Evolutionary conservation across 2,797 vertebrate species (phyloP).

Genomic region (Psittacula echo): DNA sequence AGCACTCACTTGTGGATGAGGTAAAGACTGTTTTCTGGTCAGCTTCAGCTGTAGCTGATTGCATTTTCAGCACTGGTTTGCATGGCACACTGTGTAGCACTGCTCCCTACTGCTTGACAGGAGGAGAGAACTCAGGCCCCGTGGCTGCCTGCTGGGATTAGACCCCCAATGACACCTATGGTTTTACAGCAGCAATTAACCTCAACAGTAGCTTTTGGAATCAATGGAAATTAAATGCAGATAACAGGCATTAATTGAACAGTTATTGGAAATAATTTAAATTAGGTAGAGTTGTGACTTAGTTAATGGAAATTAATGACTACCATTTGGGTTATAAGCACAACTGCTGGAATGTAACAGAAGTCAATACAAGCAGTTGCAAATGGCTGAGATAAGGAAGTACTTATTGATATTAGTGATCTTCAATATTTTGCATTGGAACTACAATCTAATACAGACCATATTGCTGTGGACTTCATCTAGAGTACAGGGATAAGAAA

Average conservation of each 20-base stretch:
- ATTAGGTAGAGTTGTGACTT: constrained; percentile 1
- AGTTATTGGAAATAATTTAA: constrained; percentile 59
- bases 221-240: constrained; percentile 63
- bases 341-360: constrained; percentile 38
- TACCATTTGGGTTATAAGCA: not conserved
- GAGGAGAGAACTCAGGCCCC: not conserved
- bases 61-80: constrained; percentile 36
- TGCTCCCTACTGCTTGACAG: constrained; percentile 30
- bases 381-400: constrained; percentile 45
- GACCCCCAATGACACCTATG: not conserved
- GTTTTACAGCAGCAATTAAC: constrained; percentile 30
- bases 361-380: constrained; percentile 63
- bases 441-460: not conserved
- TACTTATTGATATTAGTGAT: constrained; percentile 69
- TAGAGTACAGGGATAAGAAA: not conserved
- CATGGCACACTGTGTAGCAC: not conserved
- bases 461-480: not conserved
- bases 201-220: constrained; percentile 34
- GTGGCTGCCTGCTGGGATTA: not conserved
- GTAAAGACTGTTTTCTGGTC: not conserved
- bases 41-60: constrained; percentile 17
- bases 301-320: constrained; percentile 62
- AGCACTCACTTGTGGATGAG: not conserved
- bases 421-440: constrained; percentile 51
- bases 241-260: constrained; percentile 35